Conservation (phyloP, 2,113 vertebrate species). For the Apus apus region DNA sequence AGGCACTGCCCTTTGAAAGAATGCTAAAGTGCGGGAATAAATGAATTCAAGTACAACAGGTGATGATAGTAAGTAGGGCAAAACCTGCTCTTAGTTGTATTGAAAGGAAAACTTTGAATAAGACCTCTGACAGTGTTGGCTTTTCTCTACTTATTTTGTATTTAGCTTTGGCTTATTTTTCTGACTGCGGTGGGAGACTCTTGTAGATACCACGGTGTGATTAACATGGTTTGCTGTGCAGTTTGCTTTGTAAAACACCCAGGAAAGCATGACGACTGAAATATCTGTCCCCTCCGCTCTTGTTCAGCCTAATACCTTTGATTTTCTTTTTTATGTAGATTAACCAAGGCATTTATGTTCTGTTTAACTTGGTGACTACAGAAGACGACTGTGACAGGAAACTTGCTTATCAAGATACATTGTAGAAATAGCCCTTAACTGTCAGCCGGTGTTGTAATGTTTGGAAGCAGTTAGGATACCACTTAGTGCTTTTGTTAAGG, state of each 20-base stretch:
- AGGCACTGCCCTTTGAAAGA: neutral
- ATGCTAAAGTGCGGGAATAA: neutral
- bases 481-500: neutral
- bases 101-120: neutral
- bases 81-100: neutral
- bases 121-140: neutral
- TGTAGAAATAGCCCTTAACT: neutral
- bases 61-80: neutral
- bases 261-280: neutral
- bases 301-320: neutral
- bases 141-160: neutral
- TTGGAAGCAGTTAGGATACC: neutral
- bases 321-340: neutral
- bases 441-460: neutral
- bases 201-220: neutral
- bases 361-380: neutral
- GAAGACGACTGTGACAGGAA: neutral
- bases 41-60: neutral
- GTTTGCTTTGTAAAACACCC: neutral
- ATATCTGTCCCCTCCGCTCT: rapidly evolving
- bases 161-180: neutral
- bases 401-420: neutral
- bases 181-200: neutral
- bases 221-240: neutral
- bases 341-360: neutral